phyloP scores from a whole-genome alignment of 2,888 invertebrate species.

The Cheiracanthium punctorium region DNA sequence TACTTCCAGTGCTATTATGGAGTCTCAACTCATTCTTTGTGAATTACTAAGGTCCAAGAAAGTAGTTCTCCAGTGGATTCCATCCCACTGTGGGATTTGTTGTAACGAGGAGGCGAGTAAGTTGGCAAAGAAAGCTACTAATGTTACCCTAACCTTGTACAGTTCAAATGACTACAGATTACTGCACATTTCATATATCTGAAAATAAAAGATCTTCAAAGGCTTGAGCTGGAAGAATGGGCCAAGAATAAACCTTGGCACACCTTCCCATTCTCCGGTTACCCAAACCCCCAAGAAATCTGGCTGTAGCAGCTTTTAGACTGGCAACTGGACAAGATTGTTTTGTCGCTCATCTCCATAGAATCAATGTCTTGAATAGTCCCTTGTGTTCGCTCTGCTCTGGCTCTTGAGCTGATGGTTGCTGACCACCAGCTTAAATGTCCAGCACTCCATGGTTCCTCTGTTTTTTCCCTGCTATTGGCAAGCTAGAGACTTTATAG shows the following conservation, averaged over 20 bases:
- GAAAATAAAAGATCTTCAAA: too few species aligned
- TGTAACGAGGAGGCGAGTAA: neutral
- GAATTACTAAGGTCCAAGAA: neutral
- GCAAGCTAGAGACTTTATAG: too few species aligned
- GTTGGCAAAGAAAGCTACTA: too few species aligned
- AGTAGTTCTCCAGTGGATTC: neutral
- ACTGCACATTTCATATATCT: neutral
- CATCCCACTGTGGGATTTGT: too few species aligned
- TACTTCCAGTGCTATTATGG: too few species aligned
- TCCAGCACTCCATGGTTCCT: neutral
- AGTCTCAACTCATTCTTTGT: neutral
- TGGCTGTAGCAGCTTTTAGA: neutral
- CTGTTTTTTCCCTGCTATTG: too few species aligned
- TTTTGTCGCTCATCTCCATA: too few species aligned
- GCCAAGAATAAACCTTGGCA: neutral
- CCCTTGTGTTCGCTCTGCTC: neutral
- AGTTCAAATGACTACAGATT: neutral
- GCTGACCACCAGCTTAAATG: neutral
- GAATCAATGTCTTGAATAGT: neutral
- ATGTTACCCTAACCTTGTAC: neutral
- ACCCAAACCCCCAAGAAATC: neutral
- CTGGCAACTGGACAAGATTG: neutral
- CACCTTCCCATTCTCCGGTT: neutral
- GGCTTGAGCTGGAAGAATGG: too few species aligned
- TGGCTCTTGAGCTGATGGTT: neutral